These are phyloP conservation scores for Bellardia pandia DNA, from an alignment of 2,888 invertebrate species.

Conservation along the genomic window DNA sequence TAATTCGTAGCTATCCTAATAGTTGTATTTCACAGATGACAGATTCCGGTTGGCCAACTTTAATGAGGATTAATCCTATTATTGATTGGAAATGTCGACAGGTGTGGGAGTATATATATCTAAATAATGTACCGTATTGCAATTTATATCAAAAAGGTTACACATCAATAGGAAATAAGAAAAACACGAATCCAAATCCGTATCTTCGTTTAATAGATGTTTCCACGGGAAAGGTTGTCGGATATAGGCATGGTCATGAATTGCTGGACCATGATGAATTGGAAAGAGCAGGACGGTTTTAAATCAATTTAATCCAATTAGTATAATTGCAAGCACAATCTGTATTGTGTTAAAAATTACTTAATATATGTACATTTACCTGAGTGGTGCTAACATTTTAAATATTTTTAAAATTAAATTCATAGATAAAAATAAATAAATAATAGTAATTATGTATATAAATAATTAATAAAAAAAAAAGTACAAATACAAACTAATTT, in stretches of 20 bases:
- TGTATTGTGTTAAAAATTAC: not conserved
- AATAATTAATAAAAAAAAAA: slow-evolving; percentile 5
- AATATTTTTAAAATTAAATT: not conserved
- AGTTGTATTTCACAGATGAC: slow-evolving; percentile 87
- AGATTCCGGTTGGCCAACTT: slow-evolving; percentile 94
- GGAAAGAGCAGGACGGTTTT: slow-evolving; percentile 81
- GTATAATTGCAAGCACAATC: not conserved
- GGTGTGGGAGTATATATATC: slow-evolving; percentile 94
- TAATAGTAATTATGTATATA: not conserved
- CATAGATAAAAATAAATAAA: not conserved
- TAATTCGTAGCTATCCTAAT: not conserved
- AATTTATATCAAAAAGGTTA: slow-evolving; percentile 95
- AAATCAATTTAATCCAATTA: slow-evolving; percentile 6
- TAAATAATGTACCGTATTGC: slow-evolving; percentile 94
- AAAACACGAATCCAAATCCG: slow-evolving; percentile 93
- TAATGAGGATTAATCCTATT: slow-evolving; percentile 95
- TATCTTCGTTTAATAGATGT: slow-evolving; percentile 86
- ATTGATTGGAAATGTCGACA: slow-evolving; percentile 96
- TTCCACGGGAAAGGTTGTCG: slow-evolving; percentile 81
- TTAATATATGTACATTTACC: not conserved
- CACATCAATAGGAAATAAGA: slow-evolving; percentile 93
- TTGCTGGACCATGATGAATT: slow-evolving; percentile 78
- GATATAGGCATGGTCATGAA: slow-evolving; percentile 90
- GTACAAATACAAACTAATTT: not conserved
- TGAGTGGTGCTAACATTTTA: slow-evolving; percentile 8